Evolutionary conservation across 2,797 vertebrate genomes (phyloP), one percentile per base, ranked within the genome.

Genomic region (Antennarius maculatus): DNA sequence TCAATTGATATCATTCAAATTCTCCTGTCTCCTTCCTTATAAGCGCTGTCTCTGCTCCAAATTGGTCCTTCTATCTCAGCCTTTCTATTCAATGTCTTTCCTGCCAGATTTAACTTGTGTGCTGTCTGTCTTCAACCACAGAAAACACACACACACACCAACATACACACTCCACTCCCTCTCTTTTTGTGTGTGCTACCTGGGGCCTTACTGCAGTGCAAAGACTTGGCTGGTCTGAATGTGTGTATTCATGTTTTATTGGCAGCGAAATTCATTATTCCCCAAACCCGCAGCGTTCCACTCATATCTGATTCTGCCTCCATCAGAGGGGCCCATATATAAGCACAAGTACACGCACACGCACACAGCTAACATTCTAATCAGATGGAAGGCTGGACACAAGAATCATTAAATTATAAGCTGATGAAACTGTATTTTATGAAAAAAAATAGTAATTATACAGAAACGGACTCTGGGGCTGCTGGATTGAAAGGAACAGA

Each of bases 231-330:
- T 83, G 60, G 17, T 75, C 79, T 90, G 74, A 89, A 89, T 85
- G 85, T 92, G 85, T 89, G 89, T 88, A 92, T 93, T 94, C 86
- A 91, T 89, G 88, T 89, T 88, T 93, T 88, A 90, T 91, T 91
- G 83, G 87, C 89, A 92, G 84, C 84, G 86, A 86, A 75, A 80
- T 86, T 83, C 86, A 91, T 92, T 90, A 89, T 90, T 86, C 85
- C 80, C 76, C 76, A 87, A 90, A 90, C 81, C 91, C 90, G 54
- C 89, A 90, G 82, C 89, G 86, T 91, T 92, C 89, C 89, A 87
- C 88, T 88, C 86, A 91, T 93, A 91, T 93, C 91, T 92, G 85
- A 85, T 89, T 83, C 76, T 76, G 73, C 84, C 79, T 82, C 65
- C 82, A 76, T 90, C 88, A 76, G 84, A 67, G 72, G 56, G 48